Conservation (phyloP, 2,888 invertebrate genomes). For the Nephrotoma flavescens region DNA sequence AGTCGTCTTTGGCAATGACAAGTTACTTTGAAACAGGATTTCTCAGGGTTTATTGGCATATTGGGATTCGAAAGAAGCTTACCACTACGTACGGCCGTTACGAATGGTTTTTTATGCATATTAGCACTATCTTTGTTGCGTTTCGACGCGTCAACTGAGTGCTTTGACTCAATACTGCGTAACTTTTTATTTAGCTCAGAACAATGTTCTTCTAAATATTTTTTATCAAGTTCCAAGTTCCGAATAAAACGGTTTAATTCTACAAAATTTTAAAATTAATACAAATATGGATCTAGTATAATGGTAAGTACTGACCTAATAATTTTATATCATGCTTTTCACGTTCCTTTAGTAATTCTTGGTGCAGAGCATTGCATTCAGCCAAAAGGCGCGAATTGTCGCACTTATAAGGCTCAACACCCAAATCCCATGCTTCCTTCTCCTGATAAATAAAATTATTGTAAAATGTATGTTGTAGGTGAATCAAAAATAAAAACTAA, state of each 20-base stretch:
- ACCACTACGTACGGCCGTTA: slow-evolving; percentile 28
- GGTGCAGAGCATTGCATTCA: slow-evolving; percentile 60
- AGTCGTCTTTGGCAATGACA: slow-evolving; percentile 20
- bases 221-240: slow-evolving; percentile 38
- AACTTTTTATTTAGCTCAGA: slow-evolving; percentile 34
- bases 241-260: slow-evolving; percentile 37
- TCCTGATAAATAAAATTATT: slow-evolving; percentile 36
- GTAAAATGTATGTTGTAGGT: background rate
- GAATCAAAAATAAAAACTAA: background rate
- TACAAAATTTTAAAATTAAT: slow-evolving; percentile 14
- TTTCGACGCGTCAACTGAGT: slow-evolving; percentile 18
- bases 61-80: slow-evolving; percentile 18
- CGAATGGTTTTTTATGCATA: slow-evolving; percentile 26
- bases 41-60: slow-evolving; percentile 18
- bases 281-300: slow-evolving; percentile 4
- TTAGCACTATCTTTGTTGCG: slow-evolving; percentile 16
- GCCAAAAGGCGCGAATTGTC: slow-evolving; percentile 61
- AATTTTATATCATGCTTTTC: slow-evolving; percentile 47
- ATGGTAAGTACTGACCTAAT: slow-evolving; percentile 28
- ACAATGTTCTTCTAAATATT: slow-evolving; percentile 33
- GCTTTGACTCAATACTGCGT: slow-evolving; percentile 33
- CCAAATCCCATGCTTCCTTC: slow-evolving; percentile 49
- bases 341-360: slow-evolving; percentile 45
- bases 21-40: slow-evolving; percentile 24
- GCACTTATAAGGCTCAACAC: slow-evolving; percentile 64